Evolutionary conservation across 1,140 invertebrate species (phyloP).

Genomic region (Argopecten irradians): DNA sequence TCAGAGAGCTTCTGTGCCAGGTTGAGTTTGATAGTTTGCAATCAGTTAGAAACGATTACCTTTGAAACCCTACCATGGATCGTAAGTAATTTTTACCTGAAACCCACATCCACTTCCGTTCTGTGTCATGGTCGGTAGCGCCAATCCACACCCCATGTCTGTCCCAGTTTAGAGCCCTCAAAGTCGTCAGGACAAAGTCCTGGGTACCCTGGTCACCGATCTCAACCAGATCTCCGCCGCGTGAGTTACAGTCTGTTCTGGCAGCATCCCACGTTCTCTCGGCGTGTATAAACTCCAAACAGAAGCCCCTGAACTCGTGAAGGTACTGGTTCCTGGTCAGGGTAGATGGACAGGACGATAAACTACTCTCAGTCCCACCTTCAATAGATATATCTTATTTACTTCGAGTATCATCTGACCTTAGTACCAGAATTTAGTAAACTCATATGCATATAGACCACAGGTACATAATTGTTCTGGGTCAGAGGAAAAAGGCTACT

Average conservation of each 20-base stretch:
- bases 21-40: too few relatives aligned
- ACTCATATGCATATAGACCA: too few relatives aligned
- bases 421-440: too few relatives aligned
- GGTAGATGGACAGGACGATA: neutral
- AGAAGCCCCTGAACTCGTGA: neutral
- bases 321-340: neutral
- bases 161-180: neutral
- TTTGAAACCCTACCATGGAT: too few relatives aligned
- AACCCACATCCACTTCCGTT: constrained; percentile 4
- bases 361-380: neutral
- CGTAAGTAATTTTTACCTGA: too few relatives aligned
- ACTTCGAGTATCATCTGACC: too few relatives aligned
- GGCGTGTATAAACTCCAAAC: neutral
- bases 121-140: neutral
- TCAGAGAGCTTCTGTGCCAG: too few relatives aligned
- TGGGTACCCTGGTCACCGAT: neutral
- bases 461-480: too few relatives aligned
- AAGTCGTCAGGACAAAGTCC: neutral
- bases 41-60: too few relatives aligned
- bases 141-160: neutral
- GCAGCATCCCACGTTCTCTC: neutral
- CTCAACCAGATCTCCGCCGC: neutral
- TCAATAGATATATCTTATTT: neutral
- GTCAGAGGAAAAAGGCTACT: too few relatives aligned
- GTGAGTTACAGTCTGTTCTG: neutral